Evolutionary conservation across 2,888 invertebrate species (phyloP), one percentile per base, ranked within the genome.

Genomic region (Pristionchus maxplancki): DNA sequence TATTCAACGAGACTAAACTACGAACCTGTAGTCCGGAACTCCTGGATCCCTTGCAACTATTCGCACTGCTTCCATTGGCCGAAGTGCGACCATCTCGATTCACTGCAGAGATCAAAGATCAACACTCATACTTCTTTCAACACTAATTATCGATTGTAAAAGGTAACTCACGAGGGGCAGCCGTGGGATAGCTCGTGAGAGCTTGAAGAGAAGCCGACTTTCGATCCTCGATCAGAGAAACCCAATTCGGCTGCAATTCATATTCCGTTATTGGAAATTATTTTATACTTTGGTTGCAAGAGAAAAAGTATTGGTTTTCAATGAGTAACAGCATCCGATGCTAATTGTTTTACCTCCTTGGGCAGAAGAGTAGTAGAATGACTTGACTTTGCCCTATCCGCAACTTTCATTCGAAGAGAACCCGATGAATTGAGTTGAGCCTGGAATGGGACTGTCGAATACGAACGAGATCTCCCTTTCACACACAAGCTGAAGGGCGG

Each of bases 161-260:
- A 53, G 31, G 17, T 5, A 20, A 28, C 86, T 71, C 17, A 87
- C 86, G 24, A 0, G 86, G 86, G 9, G 86, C 67, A 62, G 78
- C 62, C 28, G n/a, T 58, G 37, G 88, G 88, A 40, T 88, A 88
- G 44, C 78, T 91, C n/a, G 93, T 92, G 53, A 94, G 89, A n/a
- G 93, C 94, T 89, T 94, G 93, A 71, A 94, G 90, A 8, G 94
- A 94, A 0, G 93, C 92, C 2, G 93, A 93, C 87, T 94, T 93
- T n/a, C 93, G 88, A 88, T 93, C 93, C 62, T 92, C 92, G 89
- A 93, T 93, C 15, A 93, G 90, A 64, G 92, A 92, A 89, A 93
- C 93, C 74, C 92, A 93, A 64, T 93, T 92, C 34, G 93, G 92
- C 91, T 92, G 89, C 82, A 92, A 89, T 40, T 50, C 53, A 24